These are phyloP conservation scores for Coryphaenoides rupestris DNA, from an alignment of 2,113 vertebrate genomes.

Conservation along the genomic window DNA sequence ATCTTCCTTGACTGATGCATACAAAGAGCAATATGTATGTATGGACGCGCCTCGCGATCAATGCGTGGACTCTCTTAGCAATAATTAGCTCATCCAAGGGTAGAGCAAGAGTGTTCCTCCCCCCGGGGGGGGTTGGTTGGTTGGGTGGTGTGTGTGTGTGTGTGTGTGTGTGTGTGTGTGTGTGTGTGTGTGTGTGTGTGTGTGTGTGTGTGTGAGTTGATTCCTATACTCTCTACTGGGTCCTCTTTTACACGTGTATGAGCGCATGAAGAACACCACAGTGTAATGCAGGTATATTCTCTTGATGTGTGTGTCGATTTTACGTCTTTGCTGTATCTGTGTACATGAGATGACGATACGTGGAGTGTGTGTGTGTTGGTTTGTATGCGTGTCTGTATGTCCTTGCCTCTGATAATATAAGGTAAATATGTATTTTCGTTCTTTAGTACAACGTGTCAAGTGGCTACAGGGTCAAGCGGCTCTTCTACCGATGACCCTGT, in stretches of 20 bases:
- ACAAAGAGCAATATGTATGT: constrained; percentile 53
- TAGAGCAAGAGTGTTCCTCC: constrained; percentile 22
- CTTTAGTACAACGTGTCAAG: too few species aligned
- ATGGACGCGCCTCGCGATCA: constrained; percentile 52
- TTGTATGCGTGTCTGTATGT: background rate
- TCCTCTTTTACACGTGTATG: background rate
- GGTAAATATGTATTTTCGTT: too few species aligned
- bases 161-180: constrained; percentile 1
- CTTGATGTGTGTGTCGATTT: too few species aligned
- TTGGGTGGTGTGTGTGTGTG: constrained; percentile 4
- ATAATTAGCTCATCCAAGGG: constrained; percentile 61
- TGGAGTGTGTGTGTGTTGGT: background rate
- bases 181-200: background rate
- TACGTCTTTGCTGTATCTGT: background rate
- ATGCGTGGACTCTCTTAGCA: constrained; percentile 49
- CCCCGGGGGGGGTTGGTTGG: constrained; percentile 6
- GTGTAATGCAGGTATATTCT: too few species aligned
- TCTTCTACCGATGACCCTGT: too few species aligned
- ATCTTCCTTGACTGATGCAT: constrained; percentile 50
- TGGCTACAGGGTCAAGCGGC: too few species aligned
- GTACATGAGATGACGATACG: background rate
- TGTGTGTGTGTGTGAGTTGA: too few species aligned
- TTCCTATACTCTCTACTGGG: too few species aligned
- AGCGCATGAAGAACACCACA: background rate
- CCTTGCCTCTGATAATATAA: too few species aligned